Evolutionary conservation across 2,888 invertebrate genomes (phyloP).

Genomic region (Thereva unica): DNA sequence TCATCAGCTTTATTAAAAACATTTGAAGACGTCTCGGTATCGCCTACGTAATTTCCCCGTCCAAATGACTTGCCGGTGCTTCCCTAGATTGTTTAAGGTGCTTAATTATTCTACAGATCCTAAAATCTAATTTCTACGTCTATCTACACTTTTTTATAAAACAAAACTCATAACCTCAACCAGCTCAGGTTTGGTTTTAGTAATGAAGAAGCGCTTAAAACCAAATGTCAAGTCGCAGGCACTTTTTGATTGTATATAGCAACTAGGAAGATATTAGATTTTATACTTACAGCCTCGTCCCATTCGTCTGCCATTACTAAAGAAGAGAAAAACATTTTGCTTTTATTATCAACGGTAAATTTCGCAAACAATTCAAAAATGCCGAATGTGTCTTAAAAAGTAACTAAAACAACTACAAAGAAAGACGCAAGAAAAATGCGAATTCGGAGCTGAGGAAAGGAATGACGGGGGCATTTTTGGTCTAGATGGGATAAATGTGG

Average conservation of each 20-base stretch:
- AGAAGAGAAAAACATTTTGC: constrained; percentile 40
- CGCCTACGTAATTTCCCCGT: constrained; percentile 26
- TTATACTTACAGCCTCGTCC: constrained; percentile 43
- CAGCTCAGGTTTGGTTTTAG: constrained; percentile 1
- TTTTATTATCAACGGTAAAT: constrained; percentile 6
- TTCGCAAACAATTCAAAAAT: constrained; percentile 25
- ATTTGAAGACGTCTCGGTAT: not conserved
- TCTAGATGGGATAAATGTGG: too few species aligned
- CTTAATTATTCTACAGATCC: not conserved
- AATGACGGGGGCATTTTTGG: too few species aligned
- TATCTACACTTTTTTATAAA: not conserved
- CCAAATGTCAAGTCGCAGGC: too few species aligned
- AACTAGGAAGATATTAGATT: not conserved
- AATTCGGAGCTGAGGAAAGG: too few species aligned
- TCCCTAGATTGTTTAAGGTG: constrained; percentile 8
- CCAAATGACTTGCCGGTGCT: constrained; percentile 37
- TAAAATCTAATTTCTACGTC: not conserved
- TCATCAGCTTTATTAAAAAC: not conserved
- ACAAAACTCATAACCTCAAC: constrained; percentile 36
- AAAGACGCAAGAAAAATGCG: not conserved
- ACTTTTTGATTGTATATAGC: too few species aligned
- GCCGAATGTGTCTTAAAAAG: constrained; percentile 3
- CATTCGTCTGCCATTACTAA: constrained; percentile 47
- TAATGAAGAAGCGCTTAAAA: not conserved
- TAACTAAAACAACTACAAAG: constrained; percentile 19